Evolutionary conservation across 2,113 vertebrate genomes (phyloP).

Genomic region (Chaetodon auriga): DNA sequence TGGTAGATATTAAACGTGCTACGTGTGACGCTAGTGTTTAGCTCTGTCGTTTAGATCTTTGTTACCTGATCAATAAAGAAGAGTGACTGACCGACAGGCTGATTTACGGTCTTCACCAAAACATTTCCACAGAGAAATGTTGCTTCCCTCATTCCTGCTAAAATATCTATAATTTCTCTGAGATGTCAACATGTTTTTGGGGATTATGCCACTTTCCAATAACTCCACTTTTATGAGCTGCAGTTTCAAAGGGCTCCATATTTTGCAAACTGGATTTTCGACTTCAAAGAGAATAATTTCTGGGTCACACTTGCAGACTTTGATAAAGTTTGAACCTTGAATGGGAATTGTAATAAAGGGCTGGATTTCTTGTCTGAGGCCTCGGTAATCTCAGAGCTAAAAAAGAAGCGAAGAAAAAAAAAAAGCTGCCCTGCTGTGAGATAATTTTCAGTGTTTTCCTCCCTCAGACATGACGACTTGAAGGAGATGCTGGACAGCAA

Average conservation of each 20-base stretch:
- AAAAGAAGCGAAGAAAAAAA: too few species aligned
- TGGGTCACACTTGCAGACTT: constrained; percentile 55
- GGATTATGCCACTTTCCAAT: constrained; percentile 40
- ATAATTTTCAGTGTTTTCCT: constrained; percentile 26
- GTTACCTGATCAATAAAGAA: background rate
- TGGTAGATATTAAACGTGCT: too few species aligned
- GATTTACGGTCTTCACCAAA: background rate
- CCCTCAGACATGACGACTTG: constrained; percentile 93
- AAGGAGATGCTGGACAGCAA: constrained; percentile 99
- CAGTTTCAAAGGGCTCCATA: constrained; percentile 45
- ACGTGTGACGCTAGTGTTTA: too few species aligned
- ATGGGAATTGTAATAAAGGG: constrained; percentile 26
- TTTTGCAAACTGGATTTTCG: constrained; percentile 31
- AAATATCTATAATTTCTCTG: constrained; percentile 5
- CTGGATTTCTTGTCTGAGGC: background rate
- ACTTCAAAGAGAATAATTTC: constrained; percentile 61
- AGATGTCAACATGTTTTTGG: constrained; percentile 29
- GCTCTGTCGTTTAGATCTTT: background rate
- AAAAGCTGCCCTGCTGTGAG: background rate
- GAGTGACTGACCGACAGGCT: background rate
- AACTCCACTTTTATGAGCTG: constrained; percentile 11
- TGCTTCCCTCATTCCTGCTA: background rate
- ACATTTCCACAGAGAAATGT: background rate
- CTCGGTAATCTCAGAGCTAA: background rate
- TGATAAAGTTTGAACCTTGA: constrained; percentile 21